Base-by-base conservation (phyloP, 2,113 vertebrate species). In the Todiramphus saurophagus region DNA sequence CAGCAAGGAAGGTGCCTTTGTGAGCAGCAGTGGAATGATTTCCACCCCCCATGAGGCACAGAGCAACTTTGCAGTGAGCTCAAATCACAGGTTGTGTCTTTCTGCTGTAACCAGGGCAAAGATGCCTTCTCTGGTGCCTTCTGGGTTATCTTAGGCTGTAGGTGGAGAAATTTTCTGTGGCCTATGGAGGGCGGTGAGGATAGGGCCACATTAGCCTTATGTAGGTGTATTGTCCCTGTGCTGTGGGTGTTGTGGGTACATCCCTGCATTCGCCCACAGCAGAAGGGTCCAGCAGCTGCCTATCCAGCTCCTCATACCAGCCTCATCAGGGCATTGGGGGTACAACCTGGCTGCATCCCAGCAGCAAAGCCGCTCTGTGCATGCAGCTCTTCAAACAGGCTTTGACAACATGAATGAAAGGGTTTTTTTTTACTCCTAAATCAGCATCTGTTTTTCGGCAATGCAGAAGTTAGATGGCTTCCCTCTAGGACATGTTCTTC, bases 381-480 rank as follows among this genome's bases (percentile, higher is more conserved):
- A 0, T 0, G 0, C 1, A 0, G 13, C 13, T 81, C 37, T 89
- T 84, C 77, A 56, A 35, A 62, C 3, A 16, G 33, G 9, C 39
- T 58, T 77, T 30, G 68, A 27, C 28, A 55, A 10, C 3, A 2
- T 4, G 23, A 27, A 37, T 37, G 37, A n/a, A 48, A 7, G 2
- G 4, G n/a, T 4, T 46, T 39, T 13, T 24, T 63, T 55, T 23
- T 20, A 37, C 17, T 51, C 30, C 19, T 9, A 73, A 75, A 46
- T 1, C 60, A 31, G 21, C 58, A 51, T 14, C 35, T 69, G 11
- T 1, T 62, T 77, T 51, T 16, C 77, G 60, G 30, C 46, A 89
- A 66, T 31, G 43, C 13, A 70, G 46, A 78, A 41, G 14, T n/a
- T 59, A 53, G 46, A 35, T 25, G 27, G 17, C 28, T 93, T 37